Evolutionary conservation across 2,888 invertebrate genomes (phyloP).

Genomic region (Kuschelorhynchus macadamiae): DNA sequence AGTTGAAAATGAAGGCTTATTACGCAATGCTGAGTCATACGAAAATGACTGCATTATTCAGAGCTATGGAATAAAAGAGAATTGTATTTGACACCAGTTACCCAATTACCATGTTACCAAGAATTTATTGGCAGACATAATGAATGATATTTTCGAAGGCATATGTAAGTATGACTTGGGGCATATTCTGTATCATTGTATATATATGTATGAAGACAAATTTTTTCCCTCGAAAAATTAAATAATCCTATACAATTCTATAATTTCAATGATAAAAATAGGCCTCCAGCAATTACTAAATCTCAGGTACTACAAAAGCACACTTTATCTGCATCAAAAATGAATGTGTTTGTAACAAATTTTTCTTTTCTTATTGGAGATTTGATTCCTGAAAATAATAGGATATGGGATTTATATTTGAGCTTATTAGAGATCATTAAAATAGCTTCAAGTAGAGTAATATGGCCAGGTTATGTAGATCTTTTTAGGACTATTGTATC

Average conservation of each 20-base stretch:
- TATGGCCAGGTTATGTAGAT: background rate
- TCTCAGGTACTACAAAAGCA: too few species aligned
- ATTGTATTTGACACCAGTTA: background rate
- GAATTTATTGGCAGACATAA: constrained; percentile 3
- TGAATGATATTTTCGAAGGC: constrained; percentile 6
- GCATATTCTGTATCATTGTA: constrained; percentile 11
- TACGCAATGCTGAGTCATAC: too few species aligned
- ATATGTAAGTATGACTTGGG: background rate
- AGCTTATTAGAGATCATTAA: background rate
- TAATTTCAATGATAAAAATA: too few species aligned
- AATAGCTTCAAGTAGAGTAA: constrained; percentile 1
- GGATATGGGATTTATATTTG: too few species aligned
- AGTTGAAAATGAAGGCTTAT: background rate
- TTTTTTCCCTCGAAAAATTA: too few species aligned
- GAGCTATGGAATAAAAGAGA: background rate
- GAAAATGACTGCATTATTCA: background rate
- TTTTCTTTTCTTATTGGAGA: too few species aligned
- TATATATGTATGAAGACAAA: background rate
- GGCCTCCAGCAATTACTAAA: too few species aligned
- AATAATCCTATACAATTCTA: too few species aligned
- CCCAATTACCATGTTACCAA: background rate
- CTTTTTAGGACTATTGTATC: background rate
- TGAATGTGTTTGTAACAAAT: too few species aligned
- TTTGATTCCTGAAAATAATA: too few species aligned
- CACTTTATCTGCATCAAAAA: too few species aligned